Conservation (phyloP, 2,888 invertebrate genomes). For the Lamellibrachia satsuma region DNA sequence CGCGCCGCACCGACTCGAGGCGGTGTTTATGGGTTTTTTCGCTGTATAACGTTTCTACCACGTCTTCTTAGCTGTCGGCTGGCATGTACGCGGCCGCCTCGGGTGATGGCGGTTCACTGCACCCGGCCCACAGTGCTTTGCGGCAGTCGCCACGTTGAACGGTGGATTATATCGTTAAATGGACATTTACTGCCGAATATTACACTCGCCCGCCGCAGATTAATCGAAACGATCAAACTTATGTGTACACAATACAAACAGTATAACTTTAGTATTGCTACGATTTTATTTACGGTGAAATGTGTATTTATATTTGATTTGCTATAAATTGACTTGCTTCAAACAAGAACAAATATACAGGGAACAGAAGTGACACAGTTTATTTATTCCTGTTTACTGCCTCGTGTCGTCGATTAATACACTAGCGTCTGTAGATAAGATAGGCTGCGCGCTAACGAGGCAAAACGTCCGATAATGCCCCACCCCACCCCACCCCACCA, state of each 20-base stretch:
- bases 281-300: neutral
- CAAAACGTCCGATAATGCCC: neutral
- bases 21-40: neutral
- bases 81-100: neutral
- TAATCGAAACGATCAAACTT: neutral
- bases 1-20: neutral
- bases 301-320: neutral
- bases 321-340: neutral
- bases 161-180: neutral
- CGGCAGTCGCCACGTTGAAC: conserved; percentile 10
- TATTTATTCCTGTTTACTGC: neutral
- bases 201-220: neutral
- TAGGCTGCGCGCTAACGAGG: neutral
- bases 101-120: neutral
- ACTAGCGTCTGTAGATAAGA: neutral
- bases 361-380: neutral
- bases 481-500: neutral
- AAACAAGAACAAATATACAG: neutral
- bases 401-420: neutral
- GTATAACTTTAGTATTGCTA: neutral
- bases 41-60: neutral
- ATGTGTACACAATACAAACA: neutral
- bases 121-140: neutral
- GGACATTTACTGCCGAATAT: neutral
- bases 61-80: neutral